A percentile compares a stretch with the other conserved stretches of the same genome.
Conservation (phyloP, 2,113 vertebrate genomes). For the Pycnonotus jocosus region DNA sequence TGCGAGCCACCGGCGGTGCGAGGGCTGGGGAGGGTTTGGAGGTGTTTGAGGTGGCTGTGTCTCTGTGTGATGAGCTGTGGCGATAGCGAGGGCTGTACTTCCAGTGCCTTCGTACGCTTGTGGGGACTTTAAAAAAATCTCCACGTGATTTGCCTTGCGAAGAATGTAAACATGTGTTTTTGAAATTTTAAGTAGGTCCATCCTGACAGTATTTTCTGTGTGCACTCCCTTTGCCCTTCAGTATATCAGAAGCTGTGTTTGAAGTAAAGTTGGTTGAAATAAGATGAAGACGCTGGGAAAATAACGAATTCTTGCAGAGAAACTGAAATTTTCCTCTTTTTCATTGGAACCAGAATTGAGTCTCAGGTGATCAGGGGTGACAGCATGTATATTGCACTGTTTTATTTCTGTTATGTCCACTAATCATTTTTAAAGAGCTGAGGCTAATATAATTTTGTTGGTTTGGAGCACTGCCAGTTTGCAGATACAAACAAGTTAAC, state of each 20-base stretch:
- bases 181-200: neutral
- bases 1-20: neutral
- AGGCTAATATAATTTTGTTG: neutral
- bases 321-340: neutral
- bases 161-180: neutral
- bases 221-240: neutral
- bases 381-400: neutral
- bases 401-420: neutral
- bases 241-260: neutral
- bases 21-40: neutral
- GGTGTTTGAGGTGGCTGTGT: neutral
- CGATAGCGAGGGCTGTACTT: accelerated
- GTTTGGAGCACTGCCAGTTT: neutral
- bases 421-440: neutral
- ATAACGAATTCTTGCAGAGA: neutral
- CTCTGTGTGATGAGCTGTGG: neutral
- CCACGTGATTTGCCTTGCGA: neutral
- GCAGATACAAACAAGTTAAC: neutral
- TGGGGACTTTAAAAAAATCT: neutral
- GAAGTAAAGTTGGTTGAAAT: neutral
- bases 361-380: neutral
- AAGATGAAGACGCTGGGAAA: neutral
- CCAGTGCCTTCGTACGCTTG: accelerated
- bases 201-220: neutral
- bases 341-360: neutral